These are phyloP conservation scores for Sinonovacula constricta DNA, from an alignment of 1,140 invertebrate genomes.

Conservation along the genomic window DNA sequence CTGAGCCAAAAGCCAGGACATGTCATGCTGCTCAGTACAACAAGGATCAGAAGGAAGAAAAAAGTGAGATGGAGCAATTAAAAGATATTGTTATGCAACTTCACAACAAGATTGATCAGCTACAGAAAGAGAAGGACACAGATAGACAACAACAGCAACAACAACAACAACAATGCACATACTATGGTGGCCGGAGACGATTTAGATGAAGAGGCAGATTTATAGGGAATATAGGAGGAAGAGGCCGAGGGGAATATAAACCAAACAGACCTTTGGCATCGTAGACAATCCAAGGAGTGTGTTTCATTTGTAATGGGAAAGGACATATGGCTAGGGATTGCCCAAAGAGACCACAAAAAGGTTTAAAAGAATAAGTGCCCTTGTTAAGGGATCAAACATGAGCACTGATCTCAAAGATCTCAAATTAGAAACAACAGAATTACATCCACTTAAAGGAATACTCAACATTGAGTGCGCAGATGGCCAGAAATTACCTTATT, in stretches of 20 bases:
- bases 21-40: neutral
- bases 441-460: slow-evolving; percentile 16
- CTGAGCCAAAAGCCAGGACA: neutral
- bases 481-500: slow-evolving; percentile 28
- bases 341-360: neutral
- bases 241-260: neutral
- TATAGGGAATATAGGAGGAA: neutral
- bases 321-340: too few species aligned
- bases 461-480: slow-evolving; percentile 53
- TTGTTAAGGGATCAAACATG: slow-evolving; percentile 17
- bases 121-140: neutral
- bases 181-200: neutral
- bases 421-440: slow-evolving; percentile 11
- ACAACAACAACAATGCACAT: neutral
- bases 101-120: neutral
- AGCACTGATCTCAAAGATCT: slow-evolving; percentile 30
- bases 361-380: slow-evolving; percentile 23
- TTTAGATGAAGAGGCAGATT: neutral
- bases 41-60: neutral
- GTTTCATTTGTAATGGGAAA: neutral
- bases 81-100: neutral
- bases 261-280: neutral
- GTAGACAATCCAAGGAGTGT: neutral
- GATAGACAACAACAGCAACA: neutral
- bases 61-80: neutral